Percentiles rank a stretch among this genome's conserved stretches.
Evolutionary conservation across 2,113 vertebrate genomes (phyloP).

Genomic region (Otis tarda): DNA sequence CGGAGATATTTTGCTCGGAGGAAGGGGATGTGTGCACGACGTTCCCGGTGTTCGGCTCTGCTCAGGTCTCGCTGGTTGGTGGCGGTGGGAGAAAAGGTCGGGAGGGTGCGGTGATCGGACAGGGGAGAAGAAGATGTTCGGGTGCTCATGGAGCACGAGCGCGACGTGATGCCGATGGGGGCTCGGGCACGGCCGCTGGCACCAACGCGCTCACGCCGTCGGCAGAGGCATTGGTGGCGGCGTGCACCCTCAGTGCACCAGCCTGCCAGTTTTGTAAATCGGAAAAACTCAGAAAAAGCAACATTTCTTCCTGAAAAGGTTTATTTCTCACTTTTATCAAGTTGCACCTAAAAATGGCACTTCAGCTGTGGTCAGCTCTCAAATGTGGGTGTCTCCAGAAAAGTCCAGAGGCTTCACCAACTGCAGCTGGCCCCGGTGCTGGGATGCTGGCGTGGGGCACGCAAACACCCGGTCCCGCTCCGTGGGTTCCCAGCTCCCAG

Average conservation of each 20-base stretch:
- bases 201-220: too few species aligned
- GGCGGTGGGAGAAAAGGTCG: neutral
- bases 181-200: neutral
- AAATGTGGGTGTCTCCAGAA: neutral
- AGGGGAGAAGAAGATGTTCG: too few species aligned
- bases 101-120: neutral
- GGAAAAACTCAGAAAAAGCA: neutral
- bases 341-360: neutral
- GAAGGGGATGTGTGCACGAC: rapidly evolving
- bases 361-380: neutral
- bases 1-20: neutral
- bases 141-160: neutral
- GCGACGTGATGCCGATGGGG: rapidly evolving
- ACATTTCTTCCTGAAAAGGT: neutral
- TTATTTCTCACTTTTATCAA: neutral
- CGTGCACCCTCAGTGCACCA: rapidly evolving
- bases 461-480: neutral
- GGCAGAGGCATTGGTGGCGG: neutral
- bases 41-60: neutral
- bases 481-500: neutral
- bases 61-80: neutral
- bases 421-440: rapidly evolving
- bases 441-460: neutral
- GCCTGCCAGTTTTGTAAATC: neutral
- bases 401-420: neutral